Conservation (phyloP, 2,113 vertebrate species). For the Cavia porcellus region DNA sequence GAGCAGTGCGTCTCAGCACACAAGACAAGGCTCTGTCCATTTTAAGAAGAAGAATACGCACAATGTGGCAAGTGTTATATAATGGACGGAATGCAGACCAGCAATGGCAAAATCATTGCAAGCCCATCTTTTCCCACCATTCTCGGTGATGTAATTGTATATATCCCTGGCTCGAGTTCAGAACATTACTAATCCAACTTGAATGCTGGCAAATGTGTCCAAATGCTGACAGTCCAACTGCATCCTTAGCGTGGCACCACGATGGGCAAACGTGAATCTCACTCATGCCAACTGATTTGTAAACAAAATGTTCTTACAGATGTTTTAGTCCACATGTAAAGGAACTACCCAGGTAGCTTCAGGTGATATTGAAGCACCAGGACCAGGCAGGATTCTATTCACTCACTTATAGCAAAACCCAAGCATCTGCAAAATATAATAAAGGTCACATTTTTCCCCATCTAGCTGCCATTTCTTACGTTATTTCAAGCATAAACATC, state of each 20-base stretch:
- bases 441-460: background rate
- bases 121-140: constrained; percentile 70
- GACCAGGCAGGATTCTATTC: background rate
- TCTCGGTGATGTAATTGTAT: constrained; percentile 70
- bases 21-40: constrained; percentile 79
- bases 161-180: constrained; percentile 54
- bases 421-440: background rate
- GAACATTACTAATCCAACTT: constrained; percentile 30
- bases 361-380: background rate
- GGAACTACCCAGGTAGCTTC: background rate
- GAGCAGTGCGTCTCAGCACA: background rate
- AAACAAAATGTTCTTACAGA: background rate
- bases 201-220: constrained; percentile 32
- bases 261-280: background rate
- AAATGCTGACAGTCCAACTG: constrained; percentile 58
- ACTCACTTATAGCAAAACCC: background rate
- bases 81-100: constrained; percentile 60
- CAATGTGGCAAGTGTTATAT: constrained; percentile 23
- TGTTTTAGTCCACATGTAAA: background rate
- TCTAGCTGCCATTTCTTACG: background rate
- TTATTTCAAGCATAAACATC: background rate
- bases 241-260: background rate
- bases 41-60: constrained; percentile 83
- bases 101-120: constrained; percentile 23
- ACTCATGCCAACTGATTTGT: background rate